Base-by-base conservation (phyloP, 2,888 invertebrate genomes). In the Neuroscelio doddi region DNA sequence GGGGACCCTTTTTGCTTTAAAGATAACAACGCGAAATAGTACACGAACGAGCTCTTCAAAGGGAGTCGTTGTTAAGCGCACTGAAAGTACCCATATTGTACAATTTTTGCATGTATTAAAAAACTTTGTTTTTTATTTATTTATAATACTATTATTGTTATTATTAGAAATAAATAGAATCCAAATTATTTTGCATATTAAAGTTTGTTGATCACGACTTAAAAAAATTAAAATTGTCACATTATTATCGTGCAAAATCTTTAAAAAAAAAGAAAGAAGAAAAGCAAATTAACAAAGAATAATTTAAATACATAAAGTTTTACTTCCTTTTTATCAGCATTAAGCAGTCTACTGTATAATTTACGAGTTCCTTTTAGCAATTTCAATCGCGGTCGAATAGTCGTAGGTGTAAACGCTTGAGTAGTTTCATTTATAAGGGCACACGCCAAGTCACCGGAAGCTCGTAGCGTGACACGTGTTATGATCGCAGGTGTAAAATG, bases 381-480 rank as follows among this genome's bases (percentile, higher is more conserved):
- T 51, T 21, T 46, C 34, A 55, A 64, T 65, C 51, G 15, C 42
- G 57, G 61, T 51, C 38, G 64, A 56, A n/a, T 64, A 62, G 66
- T 69, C 69, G 70, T 65, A 61, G 69, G 71, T 68, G 71, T 69
- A 69, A 74, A 68, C 67, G 69, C 66, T 66, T 68, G 55, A 69
- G 64, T 72, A 68, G 64, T 55, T 69, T 71, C 72, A 71, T 74
- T 73, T 72, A 75, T 75, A 73, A 76, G 76, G 78, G 77, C 78
- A 78, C 78, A 79, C 74, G 78, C 71, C 74, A 63, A 66, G 58
- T 61, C 71, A 70, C 76, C 78, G 77, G 76, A 79, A 76, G 75
- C 70, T 70, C 69, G 59, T 66, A 68, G 59, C 70, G 72, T 68
- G 71, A 71, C 73, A 53, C 61, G 69, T 63, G 63, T 64, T 64